Evolutionary conservation across 1,140 invertebrate species (phyloP), one percentile per base, ranked within the genome.

Genomic region (Lepidurus apus): DNA sequence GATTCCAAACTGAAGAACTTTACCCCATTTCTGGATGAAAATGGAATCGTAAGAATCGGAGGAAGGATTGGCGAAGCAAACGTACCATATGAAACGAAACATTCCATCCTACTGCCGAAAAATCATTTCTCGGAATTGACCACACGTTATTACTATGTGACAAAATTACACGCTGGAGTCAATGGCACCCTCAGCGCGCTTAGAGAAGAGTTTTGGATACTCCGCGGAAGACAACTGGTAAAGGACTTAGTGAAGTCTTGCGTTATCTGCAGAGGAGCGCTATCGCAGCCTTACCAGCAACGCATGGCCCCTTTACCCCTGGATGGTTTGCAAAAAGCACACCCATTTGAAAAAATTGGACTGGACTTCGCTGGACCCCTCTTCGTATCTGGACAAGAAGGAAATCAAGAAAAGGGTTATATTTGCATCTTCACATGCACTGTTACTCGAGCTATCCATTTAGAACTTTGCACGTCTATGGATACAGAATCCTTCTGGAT

Each of bases 21-120:
- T 17, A 82, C 81, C 34, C 85, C 85, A 17, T 85, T 84, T 78
- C 42, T 87, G 13, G 85, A 86, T 78, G 17, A 83, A 24, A n/a
- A 82, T 11, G 82, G 82, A 7, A 73, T 86, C 21, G 65, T 87
- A 53, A 80, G 85, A 26, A 85, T 87, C 1, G 86, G 86, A 7
- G 84, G 86, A 24, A 78, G 86, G 78, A 53, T 87, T 3, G 75
- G 77, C n/a, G 78, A 85, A 47, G 79, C 84, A 1, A 75, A 77
- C n/a, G 24, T 80, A 26, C 8, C 82, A 53, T 74, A 79, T 73
- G 78, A 82, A 75, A 79, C 78, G 43, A 82, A 82, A 78, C 81
- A 83, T 82, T 84, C 83, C 11, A 82, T 84, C 26, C 24, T 85
- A 6, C 65, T 86, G 24, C 82, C 82, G 11, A 47, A 47, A 47